These are phyloP conservation scores for Prorops nasuta DNA, from an alignment of 1,140 invertebrate species.

Conservation along the genomic window DNA sequence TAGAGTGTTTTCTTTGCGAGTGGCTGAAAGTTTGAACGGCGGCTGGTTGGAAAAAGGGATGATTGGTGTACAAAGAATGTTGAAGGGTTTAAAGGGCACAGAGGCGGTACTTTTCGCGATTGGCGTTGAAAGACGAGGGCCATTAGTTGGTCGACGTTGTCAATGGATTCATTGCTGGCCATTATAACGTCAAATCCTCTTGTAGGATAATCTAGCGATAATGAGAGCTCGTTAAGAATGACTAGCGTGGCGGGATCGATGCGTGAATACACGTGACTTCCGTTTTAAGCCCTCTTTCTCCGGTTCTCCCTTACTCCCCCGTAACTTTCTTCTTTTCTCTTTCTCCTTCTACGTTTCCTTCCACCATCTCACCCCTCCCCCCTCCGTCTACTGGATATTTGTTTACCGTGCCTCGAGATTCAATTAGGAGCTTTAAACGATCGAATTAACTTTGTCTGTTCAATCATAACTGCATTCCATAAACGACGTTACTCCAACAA, in stretches of 20 bases:
- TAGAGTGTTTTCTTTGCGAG: too few species aligned
- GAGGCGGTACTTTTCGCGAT: slow-evolving; percentile 24
- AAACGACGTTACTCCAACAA: too few species aligned
- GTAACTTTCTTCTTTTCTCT: slow-evolving; percentile 8
- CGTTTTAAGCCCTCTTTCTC: background rate
- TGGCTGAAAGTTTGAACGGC: background rate
- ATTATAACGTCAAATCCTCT: slow-evolving; percentile 41
- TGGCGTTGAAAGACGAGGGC: slow-evolving; percentile 36
- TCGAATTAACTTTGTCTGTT: too few species aligned
- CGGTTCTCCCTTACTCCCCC: background rate
- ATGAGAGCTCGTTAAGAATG: slow-evolving; percentile 40
- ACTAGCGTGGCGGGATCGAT: slow-evolving; percentile 23
- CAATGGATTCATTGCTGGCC: slow-evolving; percentile 43
- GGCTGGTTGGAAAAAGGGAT: background rate
- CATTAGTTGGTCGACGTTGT: slow-evolving; percentile 41
- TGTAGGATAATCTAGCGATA: slow-evolving; percentile 48
- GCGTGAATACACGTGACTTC: slow-evolving; percentile 13
- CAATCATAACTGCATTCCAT: too few species aligned
- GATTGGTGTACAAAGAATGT: too few species aligned
- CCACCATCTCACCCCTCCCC: background rate
- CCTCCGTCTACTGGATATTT: too few species aligned
- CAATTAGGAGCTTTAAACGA: too few species aligned
- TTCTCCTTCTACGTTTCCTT: background rate
- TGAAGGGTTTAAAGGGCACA: too few species aligned
- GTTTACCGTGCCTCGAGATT: too few species aligned